These are phyloP conservation scores for Tenebrio molitor DNA, from an alignment of 1,140 invertebrate genomes.

Conservation along the genomic window DNA sequence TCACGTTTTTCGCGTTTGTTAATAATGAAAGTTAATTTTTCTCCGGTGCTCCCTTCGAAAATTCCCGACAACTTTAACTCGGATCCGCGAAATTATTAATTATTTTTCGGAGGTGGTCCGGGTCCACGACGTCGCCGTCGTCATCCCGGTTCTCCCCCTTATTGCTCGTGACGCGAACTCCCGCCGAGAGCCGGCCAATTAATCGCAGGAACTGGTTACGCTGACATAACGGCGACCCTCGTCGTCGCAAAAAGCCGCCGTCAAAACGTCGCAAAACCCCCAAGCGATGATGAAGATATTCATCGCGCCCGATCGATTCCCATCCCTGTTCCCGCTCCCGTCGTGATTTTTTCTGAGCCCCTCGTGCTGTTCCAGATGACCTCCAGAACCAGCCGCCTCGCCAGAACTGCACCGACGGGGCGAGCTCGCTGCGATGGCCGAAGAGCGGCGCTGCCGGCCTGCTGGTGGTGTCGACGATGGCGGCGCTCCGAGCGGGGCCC, in stretches of 20 bases:
- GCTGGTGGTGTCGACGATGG: constrained; percentile 30
- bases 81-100: too few species aligned
- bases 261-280: too few species aligned
- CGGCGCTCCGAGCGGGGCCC: not conserved
- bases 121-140: too few species aligned
- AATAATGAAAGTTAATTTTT: constrained; percentile 8
- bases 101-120: too few species aligned
- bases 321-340: not conserved
- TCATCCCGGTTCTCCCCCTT: too few species aligned
- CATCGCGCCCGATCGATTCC: too few species aligned
- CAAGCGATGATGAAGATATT: too few species aligned
- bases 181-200: too few species aligned
- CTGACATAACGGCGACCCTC: too few species aligned
- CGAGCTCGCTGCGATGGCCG: constrained; percentile 27
- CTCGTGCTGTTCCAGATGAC: constrained; percentile 59
- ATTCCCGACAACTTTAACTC: not conserved
- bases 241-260: too few species aligned
- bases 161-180: too few species aligned
- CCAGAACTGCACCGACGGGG: constrained; percentile 57
- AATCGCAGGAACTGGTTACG: too few species aligned
- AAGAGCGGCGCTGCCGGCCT: constrained; percentile 1
- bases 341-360: not conserved
- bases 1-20: not conserved
- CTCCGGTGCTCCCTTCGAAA: not conserved
- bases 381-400: constrained; percentile 56